These are phyloP conservation scores for Leucopternis melanops DNA, from an alignment of 2,113 vertebrate genomes.

Conservation along the genomic window DNA sequence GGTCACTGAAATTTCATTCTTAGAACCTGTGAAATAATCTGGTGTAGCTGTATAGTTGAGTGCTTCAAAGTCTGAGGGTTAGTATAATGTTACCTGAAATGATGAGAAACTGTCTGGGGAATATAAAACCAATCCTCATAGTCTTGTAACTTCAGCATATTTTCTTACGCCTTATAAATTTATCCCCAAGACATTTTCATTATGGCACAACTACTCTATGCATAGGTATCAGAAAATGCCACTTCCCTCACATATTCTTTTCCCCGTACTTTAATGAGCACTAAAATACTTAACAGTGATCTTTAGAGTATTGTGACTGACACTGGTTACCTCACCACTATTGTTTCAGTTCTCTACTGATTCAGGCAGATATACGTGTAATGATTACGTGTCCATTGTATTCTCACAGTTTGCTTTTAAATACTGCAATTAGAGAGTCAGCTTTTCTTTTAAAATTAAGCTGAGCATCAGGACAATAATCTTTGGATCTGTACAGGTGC, in stretches of 20 bases:
- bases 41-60: background rate
- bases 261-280: background rate
- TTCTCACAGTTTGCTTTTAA: background rate
- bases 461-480: background rate
- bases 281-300: background rate
- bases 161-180: background rate
- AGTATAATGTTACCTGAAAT: background rate
- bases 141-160: background rate
- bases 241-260: background rate
- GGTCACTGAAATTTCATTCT: background rate
- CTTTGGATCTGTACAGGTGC: background rate
- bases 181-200: background rate
- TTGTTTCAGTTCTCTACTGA: background rate
- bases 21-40: background rate
- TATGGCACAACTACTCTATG: background rate
- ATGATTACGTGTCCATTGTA: background rate
- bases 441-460: background rate
- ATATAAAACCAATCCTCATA: background rate
- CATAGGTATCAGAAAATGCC: background rate
- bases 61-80: background rate
- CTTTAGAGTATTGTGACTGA: background rate
- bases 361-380: background rate
- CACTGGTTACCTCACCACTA: background rate
- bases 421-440: background rate
- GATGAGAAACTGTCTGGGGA: background rate